Percentiles rank a stretch among this genome's conserved stretches.
These are phyloP conservation scores for Platalea minor DNA, from an alignment of 2,797 vertebrate species.

Conservation along the genomic window DNA sequence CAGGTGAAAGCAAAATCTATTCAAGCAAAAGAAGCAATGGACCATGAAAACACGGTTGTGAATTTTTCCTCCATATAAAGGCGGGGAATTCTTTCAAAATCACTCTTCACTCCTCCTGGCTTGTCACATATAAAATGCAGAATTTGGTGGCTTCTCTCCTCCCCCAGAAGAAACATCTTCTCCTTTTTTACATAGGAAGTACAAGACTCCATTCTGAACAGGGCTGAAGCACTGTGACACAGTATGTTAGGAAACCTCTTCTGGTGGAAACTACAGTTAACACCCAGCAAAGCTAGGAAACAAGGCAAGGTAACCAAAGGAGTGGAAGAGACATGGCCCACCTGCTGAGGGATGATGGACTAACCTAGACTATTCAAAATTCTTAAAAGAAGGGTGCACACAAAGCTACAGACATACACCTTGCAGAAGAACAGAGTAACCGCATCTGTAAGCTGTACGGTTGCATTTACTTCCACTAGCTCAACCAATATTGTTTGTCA, in stretches of 20 bases:
- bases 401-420: accelerated
- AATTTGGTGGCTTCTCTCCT: neutral
- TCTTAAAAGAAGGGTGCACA: neutral
- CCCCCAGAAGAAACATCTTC: neutral
- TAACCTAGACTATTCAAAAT: neutral
- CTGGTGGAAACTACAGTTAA: neutral
- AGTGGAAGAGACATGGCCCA: neutral
- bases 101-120: neutral
- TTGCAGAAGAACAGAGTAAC: neutral
- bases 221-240: neutral
- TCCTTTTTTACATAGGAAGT: neutral
- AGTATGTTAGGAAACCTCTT: neutral
- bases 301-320: neutral
- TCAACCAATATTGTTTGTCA: neutral
- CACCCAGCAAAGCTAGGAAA: neutral
- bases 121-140: neutral
- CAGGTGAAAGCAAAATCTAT: constrained; percentile 58
- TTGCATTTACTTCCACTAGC: neutral
- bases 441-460: neutral
- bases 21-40: constrained; percentile 53
- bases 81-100: constrained; percentile 38
- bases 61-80: constrained; percentile 29
- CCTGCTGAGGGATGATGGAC: neutral
- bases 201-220: neutral
- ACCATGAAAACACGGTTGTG: constrained; percentile 52